Evolutionary conservation across 2,113 vertebrate species (phyloP), one percentile per base, ranked within the genome.

Genomic region (Tachuris rubrigastra): DNA sequence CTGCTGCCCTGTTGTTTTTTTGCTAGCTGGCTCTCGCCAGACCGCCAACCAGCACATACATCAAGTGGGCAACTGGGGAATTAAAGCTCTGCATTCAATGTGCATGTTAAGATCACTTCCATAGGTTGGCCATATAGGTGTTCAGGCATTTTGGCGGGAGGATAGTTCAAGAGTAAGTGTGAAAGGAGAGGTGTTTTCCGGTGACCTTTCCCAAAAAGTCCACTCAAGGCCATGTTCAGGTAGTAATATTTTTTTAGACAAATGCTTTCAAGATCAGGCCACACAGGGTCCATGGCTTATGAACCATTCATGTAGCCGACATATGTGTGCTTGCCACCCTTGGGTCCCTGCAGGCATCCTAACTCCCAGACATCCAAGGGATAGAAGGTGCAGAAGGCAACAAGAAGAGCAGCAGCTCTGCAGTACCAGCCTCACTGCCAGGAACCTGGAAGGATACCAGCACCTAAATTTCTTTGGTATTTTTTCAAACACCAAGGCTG

Each of bases 261-360:
- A 86, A 73, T 60, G 18, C 27, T 91, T 93, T 89, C 16, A 25
- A 62, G 49, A 53, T 41, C n/a, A 63, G 17, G 47, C 11, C 25
- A 69, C 12, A 67, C 25, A 59, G 27, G 22, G 17, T 16, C 25
- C 27, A 24, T 5, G 12, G 24, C 33, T 80, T 60, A 73, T 46
- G 23, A 90, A 11, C 30, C 11, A 18, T 1, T 1, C 0, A 1
- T 31, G 16, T 55, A 49, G 47, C 25, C 27, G 15, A 39, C 23
- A 25, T 35, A 65, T 12, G 10, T 73, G 46, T 66, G 33, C 60
- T 77, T 81, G 17, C 24, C 31, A 67, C 10, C 15, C 42, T 42
- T 2, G 4, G 9, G 25, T 39, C 8, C 33, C 71, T 52, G 41
- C 13, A 53, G 46, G 17, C 17, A 53, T 56, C 62, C 41, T 35